Evolutionary conservation across 2,888 invertebrate genomes (phyloP).

Genomic region (Agonopterix subpropinquella): DNA sequence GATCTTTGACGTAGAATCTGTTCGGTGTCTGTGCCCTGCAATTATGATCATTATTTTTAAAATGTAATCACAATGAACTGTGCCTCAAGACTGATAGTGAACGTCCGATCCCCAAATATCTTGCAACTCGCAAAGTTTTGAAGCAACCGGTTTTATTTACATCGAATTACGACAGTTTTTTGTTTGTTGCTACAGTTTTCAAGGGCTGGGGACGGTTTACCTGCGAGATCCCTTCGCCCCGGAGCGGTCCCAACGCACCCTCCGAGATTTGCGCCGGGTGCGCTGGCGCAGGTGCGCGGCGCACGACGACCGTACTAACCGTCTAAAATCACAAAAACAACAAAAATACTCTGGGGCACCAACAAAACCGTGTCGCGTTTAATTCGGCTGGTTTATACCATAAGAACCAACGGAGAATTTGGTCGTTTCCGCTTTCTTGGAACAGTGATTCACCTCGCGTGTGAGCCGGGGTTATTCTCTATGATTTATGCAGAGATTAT

Average conservation of each 20-base stretch:
- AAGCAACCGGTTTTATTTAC: constrained; percentile 30
- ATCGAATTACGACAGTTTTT: constrained; percentile 26
- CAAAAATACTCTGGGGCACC: constrained; percentile 29
- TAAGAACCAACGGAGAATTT: constrained; percentile 59
- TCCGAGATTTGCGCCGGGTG: constrained; percentile 67
- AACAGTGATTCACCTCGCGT: constrained; percentile 68
- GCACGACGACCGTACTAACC: constrained; percentile 50
- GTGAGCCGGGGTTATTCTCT: constrained; percentile 36
- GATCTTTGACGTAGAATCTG: constrained; percentile 13
- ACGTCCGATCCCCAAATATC: constrained; percentile 14
- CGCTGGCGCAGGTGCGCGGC: constrained; percentile 61
- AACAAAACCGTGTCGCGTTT: constrained; percentile 35
- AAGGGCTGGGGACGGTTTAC: constrained; percentile 51
- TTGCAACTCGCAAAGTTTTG: neutral
- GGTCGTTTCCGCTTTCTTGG: constrained; percentile 70
- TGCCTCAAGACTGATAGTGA: constrained; percentile 1
- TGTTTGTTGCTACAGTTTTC: constrained; percentile 19
- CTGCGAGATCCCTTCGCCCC: constrained; percentile 43
- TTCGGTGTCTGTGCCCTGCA: constrained; percentile 14
- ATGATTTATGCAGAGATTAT: constrained; percentile 60
- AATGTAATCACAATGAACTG: constrained; percentile 16
- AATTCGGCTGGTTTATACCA: constrained; percentile 46
- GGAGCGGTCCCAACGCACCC: constrained; percentile 42
- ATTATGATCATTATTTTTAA: constrained; percentile 28
- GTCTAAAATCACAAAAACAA: constrained; percentile 48